Evolutionary conservation across 1,140 invertebrate genomes (phyloP), one percentile per base, ranked within the genome.

Genomic region (Solenopsis invicta): DNA sequence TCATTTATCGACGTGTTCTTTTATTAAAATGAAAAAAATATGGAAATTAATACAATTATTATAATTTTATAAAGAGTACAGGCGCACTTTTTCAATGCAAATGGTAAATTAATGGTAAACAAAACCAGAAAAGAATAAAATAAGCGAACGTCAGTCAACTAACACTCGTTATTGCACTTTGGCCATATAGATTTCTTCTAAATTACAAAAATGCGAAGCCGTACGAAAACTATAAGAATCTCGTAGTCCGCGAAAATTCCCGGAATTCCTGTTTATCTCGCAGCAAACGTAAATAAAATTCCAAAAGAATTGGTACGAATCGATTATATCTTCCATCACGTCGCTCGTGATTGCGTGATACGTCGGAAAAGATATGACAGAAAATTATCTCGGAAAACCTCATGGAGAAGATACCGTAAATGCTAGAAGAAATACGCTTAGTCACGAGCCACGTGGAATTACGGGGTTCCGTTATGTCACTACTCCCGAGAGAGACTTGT

Each of bases 1-100:
- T 64, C 29, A 64, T 37, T 64, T 64, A 61, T 10, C 16, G 62
- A 64, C 8, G 61, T 62, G 61, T 62, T 34, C 6, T 62, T 62
- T 18, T 34, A 29, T 29, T 34, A 34, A 62, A 62, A 62, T 34
- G 16, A 29, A 1, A 16, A 16, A 18, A 2, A 29, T 29, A 62
- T 16, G 16, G 34, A 62, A 62, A 62, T 62, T 34, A 62, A 16
- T 16, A 62, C 0, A 41, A 4, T 6, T 41, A 41, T 41, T 29
- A 2, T 29, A 29, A 9, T 62, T 62, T 6, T 34, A 4, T 34
- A 29, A 41, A n/a, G 37, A 66, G 37, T n/a, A 37, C 34, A 37
- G 4, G 18, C 18, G 24, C 5, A 29, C 12, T 37, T 66, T 61
- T 2, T 37, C 9, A n/a, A 1, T 37, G 10, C 8, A 66, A 66